A percentile compares a stretch with the other conserved stretches of the same genome.
Evolutionary conservation across 2,113 vertebrate genomes (phyloP).

Genomic region (Oxygymnocypris stewartii): DNA sequence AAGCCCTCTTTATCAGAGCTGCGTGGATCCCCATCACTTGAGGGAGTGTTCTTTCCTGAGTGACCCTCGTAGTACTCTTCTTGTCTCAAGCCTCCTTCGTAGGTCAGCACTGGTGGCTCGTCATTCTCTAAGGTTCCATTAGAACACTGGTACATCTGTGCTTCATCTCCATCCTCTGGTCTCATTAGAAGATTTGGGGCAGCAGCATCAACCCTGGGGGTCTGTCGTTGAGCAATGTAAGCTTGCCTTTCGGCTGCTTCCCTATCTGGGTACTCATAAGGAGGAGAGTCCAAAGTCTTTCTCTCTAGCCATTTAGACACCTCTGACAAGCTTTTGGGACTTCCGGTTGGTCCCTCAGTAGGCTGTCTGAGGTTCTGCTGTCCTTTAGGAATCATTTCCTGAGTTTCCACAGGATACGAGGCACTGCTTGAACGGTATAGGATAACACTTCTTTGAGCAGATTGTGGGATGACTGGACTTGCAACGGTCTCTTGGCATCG

Average conservation of each 20-base stretch:
- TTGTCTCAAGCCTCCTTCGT: constrained; percentile 64
- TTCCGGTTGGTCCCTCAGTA: constrained; percentile 51
- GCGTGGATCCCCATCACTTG: constrained; percentile 69
- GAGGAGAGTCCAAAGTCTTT: too few relatives aligned
- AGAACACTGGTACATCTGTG: constrained; percentile 66
- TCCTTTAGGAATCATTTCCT: constrained; percentile 63
- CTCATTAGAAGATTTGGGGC: constrained; percentile 63
- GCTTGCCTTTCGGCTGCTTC: constrained; percentile 61
- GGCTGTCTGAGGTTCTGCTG: too few relatives aligned
- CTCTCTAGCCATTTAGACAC: constrained; percentile 68
- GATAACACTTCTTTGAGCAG: constrained; percentile 76
- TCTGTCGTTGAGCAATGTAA: constrained; percentile 61
- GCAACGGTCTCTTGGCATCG: constrained; percentile 58
- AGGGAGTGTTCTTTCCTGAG: constrained; percentile 66
- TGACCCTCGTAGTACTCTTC: constrained; percentile 64
- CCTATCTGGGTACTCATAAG: constrained; percentile 63
- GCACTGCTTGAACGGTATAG: constrained; percentile 75
- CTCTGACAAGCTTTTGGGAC: constrained; percentile 66
- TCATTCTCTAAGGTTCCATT: constrained; percentile 71
- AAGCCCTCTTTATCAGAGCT: constrained; percentile 77
- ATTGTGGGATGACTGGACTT: constrained; percentile 53
- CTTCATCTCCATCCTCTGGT: constrained; percentile 59
- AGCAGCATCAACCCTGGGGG: constrained; percentile 27
- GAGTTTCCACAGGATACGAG: constrained; percentile 71
- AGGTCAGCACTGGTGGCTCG: constrained; percentile 74